phyloP scores from a whole-genome alignment of 2,888 invertebrate species.

The Philaethria dido region DNA sequence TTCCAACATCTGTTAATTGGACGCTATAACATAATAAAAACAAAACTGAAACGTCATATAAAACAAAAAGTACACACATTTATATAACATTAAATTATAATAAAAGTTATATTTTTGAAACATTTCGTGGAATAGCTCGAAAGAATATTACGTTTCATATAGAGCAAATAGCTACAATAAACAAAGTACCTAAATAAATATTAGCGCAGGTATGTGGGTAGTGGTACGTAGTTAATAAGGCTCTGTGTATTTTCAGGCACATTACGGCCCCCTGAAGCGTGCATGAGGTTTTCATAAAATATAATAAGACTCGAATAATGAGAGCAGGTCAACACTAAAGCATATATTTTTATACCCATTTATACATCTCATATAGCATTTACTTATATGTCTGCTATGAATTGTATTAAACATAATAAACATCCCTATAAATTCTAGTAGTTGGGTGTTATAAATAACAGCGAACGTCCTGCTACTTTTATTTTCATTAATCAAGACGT shows the following conservation, averaged over 20 bases:
- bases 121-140: constrained; percentile 19
- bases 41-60: neutral
- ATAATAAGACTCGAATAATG: constrained; percentile 72
- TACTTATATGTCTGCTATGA: neutral
- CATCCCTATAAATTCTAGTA: constrained; percentile 3
- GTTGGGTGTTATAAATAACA: constrained; percentile 6
- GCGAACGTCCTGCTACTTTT: constrained; percentile 19
- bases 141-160: constrained; percentile 43
- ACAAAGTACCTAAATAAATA: constrained; percentile 53
- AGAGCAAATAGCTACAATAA: constrained; percentile 46
- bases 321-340: constrained; percentile 58
- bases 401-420: neutral
- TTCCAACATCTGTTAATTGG: no score
- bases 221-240: constrained; percentile 60
- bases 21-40: neutral
- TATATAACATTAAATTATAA: neutral
- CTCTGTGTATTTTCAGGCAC: constrained; percentile 63
- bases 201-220: constrained; percentile 60
- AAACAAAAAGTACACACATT: neutral
- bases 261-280: constrained; percentile 67
- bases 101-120: constrained; percentile 3
- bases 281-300: constrained; percentile 74
- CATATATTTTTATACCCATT: constrained; percentile 12
- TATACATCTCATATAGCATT: constrained; percentile 4
- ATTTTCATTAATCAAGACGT: constrained; percentile 24